phyloP scores from a whole-genome alignment of 1,140 invertebrate genomes.

The Drosophila subpulchrella region DNA sequence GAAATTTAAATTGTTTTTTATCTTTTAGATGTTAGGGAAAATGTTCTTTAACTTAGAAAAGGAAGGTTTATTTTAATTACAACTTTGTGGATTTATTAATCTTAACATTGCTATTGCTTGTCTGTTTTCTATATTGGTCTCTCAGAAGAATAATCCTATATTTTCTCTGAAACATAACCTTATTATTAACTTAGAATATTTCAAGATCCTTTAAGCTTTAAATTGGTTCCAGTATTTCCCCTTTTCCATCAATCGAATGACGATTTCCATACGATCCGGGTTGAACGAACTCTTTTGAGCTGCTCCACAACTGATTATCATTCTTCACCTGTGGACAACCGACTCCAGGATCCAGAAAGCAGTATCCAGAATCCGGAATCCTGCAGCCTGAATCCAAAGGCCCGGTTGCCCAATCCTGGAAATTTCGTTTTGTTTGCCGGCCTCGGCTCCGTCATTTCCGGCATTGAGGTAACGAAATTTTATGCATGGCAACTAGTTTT shows the following conservation, averaged over 20 bases:
- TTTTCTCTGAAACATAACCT: too few relatives aligned
- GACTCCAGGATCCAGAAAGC: not conserved
- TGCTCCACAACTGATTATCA: conserved; percentile 39
- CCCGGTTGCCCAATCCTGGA: conserved; percentile 33
- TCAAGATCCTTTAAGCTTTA: not conserved
- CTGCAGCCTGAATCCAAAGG: not conserved
- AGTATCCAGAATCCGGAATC: not conserved
- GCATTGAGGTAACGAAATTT: conserved; percentile 78
- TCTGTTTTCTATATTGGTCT: too few relatives aligned
- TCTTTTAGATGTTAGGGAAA: too few relatives aligned
- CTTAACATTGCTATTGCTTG: too few relatives aligned
- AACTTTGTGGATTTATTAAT: too few relatives aligned
- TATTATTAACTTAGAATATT: too few relatives aligned
- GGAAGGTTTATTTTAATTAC: too few relatives aligned
- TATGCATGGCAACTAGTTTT: conserved; percentile 68
- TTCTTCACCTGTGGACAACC: conserved; percentile 25
- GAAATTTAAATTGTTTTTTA: too few relatives aligned
- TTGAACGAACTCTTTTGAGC: conserved; percentile 38
- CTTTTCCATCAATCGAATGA: not conserved
- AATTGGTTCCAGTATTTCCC: not conserved
- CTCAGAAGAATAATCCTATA: too few relatives aligned
- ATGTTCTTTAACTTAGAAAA: too few relatives aligned
- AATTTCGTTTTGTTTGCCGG: conserved; percentile 57
- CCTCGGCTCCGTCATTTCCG: conserved; percentile 72
- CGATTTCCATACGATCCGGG: conserved; percentile 19